Base-by-base conservation (phyloP, 1,140 invertebrate genomes). In the Meloidogyne hapla region DNA sequence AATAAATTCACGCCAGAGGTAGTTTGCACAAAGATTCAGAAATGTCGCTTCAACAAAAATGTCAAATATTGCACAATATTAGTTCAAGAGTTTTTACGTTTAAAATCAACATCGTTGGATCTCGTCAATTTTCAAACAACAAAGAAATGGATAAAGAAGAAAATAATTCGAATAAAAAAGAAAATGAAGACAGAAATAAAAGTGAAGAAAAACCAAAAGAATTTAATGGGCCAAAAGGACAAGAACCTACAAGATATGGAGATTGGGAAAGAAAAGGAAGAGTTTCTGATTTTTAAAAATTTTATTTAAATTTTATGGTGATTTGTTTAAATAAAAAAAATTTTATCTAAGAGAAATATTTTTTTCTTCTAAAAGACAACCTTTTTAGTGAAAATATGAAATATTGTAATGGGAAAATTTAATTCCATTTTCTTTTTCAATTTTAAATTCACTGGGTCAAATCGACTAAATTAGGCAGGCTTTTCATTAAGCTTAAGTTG, bases 211-310 rank as follows among this genome's bases (percentile, higher is more conserved):
- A 56, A 56, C 48, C 18, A 64, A 73, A 65, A 64, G 71, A 73
- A 21, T 73, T 94, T 75, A 93, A 93, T 77, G 96, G 97, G 13
- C 97, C 96, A 12, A 90, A 91, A 84, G 97, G 97, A 25, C 96
- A 95, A 2, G 96, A 99, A 90, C 97, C 97, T 40, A 99, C 97
- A 40, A 90, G 96, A 81, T 99, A 96, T 89, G 96, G 96, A 5
- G 97, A 99, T 89, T 99, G 97, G 96, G 97, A 99, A 88, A 90
- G 96, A 79, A 99, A 99, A 89, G 97, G 97, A 75, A 90, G 96
- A 86, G 94, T 96, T 15, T 91, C 93, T 12, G 96, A 99, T 89
- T 99, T 99, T 89, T 97, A 40, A 73, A 23, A 28, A 33, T 33
- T 33, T 33, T 33, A 8, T 6, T 33, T 33, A 33, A 33, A 33